Conservation (phyloP, 2,888 invertebrate species). For the Plemyria rubiginata region DNA sequence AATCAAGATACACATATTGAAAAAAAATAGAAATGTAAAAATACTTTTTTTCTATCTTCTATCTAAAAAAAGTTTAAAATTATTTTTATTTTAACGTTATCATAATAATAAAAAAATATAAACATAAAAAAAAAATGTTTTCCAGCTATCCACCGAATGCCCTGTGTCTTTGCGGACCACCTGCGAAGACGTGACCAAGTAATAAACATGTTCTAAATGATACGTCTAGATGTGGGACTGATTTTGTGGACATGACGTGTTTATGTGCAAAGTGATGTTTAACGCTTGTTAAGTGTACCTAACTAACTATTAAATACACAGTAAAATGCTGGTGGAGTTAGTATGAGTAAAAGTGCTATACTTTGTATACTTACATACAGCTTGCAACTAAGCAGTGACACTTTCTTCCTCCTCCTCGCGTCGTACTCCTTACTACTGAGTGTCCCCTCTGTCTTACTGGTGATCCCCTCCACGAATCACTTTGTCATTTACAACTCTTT, state of each 20-base stretch:
- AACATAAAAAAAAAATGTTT: neutral
- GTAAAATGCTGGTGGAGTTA: neutral
- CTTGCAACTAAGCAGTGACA: too few species aligned
- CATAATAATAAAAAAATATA: neutral
- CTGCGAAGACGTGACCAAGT: constrained; percentile 43
- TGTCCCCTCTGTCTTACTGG: too few species aligned
- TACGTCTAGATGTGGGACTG: constrained; percentile 27
- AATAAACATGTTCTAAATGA: constrained; percentile 32
- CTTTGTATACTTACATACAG: too few species aligned
- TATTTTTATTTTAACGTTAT: too few species aligned
- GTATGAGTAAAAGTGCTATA: neutral
- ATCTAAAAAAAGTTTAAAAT: too few species aligned
- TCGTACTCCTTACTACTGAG: too few species aligned
- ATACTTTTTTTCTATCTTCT: too few species aligned
- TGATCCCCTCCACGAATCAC: too few species aligned
- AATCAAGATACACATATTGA: too few species aligned
- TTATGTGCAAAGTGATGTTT: constrained; percentile 14
- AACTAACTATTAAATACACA: neutral
- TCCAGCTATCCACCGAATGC: neutral
- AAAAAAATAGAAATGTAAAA: too few species aligned
- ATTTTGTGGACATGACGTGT: constrained; percentile 27
- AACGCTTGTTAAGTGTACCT: constrained; percentile 5
- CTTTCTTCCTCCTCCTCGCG: too few species aligned
- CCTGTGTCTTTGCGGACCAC: constrained; percentile 48
- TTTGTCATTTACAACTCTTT: too few species aligned